These are phyloP conservation scores for Mamestra brassicae DNA, from an alignment of 2,888 invertebrate species.

Conservation along the genomic window DNA sequence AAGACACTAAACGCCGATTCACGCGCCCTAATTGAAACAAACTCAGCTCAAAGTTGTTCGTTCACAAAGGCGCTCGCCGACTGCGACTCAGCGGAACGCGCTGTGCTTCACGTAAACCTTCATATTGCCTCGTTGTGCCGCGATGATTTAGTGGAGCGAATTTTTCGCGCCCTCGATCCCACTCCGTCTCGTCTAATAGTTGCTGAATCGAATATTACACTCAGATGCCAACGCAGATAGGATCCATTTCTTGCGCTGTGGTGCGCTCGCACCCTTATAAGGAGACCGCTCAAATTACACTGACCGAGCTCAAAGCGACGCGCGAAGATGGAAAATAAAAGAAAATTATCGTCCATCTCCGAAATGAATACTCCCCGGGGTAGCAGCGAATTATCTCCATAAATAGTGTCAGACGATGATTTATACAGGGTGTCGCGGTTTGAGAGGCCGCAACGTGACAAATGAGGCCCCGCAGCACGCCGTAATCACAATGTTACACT, in stretches of 20 bases:
- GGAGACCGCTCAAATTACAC: conserved; percentile 49
- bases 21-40: conserved; percentile 80
- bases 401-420: conserved; percentile 80
- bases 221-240: conserved; percentile 63
- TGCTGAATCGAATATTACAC: conserved; percentile 79
- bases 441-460: conserved; percentile 75
- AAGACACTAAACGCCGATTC: conserved; percentile 75
- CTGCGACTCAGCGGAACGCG: conserved; percentile 70
- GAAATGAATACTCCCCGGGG: conserved; percentile 67
- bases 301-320: conserved; percentile 66
- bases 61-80: conserved; percentile 67
- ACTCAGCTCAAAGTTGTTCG: conserved; percentile 69
- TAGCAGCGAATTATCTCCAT: conserved; percentile 75
- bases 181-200: conserved; percentile 73
- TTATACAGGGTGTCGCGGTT: conserved; percentile 71
- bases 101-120: conserved; percentile 68
- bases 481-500: conserved; percentile 76
- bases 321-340: conserved; percentile 69
- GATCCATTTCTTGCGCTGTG: conserved; percentile 58
- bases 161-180: conserved; percentile 71
- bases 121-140: conserved; percentile 72
- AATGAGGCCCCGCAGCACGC: conserved; percentile 72
- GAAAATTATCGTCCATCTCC: conserved; percentile 71
- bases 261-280: conserved; percentile 59
- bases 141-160: conserved; percentile 80